Evolutionary conservation across 2,113 vertebrate genomes (phyloP).

Genomic region (Lota lota): DNA sequence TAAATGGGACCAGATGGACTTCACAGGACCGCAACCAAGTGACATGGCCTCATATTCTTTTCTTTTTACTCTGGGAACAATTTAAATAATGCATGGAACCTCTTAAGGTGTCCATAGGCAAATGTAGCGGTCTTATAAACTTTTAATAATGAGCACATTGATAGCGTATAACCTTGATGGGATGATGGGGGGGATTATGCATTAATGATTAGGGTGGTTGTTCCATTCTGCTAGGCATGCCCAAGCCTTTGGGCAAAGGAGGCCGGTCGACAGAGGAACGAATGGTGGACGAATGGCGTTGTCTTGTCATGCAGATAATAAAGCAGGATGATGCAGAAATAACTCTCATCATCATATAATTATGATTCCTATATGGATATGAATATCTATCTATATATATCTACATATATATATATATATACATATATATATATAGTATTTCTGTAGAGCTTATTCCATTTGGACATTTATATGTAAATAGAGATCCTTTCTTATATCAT

Average conservation of each 20-base stretch:
- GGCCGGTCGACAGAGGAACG: slow-evolving; percentile 35
- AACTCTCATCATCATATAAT: no score
- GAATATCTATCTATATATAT: no score
- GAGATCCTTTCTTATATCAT: no score
- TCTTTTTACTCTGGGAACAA: slow-evolving; percentile 10
- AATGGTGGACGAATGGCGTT: slow-evolving; percentile 20
- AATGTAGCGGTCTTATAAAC: slow-evolving; percentile 60
- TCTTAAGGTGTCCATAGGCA: slow-evolving; percentile 62
- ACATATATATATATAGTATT: no score
- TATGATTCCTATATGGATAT: no score
- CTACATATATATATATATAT: no score
- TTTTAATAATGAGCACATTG: slow-evolving; percentile 68
- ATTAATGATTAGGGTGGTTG: slow-evolving; percentile 58
- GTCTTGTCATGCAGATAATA: slow-evolving; percentile 26
- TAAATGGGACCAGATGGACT: slow-evolving; percentile 33
- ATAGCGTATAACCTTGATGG: slow-evolving; percentile 64
- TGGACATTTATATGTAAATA: no score
- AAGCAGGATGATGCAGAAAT: not conserved
- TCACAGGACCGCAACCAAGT: slow-evolving; percentile 33
- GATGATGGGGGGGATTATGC: slow-evolving; percentile 52
- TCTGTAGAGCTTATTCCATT: no score
- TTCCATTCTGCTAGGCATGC: slow-evolving; percentile 36
- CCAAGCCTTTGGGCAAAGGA: slow-evolving; percentile 19
- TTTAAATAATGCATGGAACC: slow-evolving; percentile 67
- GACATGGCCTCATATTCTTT: slow-evolving; percentile 43